Base-by-base conservation (phyloP, 92 coral and sea anemone species). In the Blastomussa wellsi region DNA sequence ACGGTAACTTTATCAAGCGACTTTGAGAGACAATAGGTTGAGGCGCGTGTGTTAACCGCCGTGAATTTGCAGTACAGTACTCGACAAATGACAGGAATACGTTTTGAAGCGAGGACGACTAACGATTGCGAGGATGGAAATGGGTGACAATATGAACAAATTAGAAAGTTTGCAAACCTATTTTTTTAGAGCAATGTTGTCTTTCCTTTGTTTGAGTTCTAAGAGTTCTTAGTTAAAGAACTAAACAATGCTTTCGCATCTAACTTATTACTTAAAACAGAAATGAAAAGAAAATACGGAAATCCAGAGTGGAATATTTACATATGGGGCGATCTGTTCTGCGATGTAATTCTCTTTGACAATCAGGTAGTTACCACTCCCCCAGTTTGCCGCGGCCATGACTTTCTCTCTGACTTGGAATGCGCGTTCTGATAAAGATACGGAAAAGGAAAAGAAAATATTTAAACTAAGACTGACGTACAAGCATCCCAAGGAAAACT, bases 401-500 rank as follows among this genome's bases (percentile, higher is more conserved):
- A 96, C 98, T 70, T 96, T 96, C 90, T 96, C 98, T 39, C 91
- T 91, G 71, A 89, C 93, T 70, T 92, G 98, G 37, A 96, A 88
- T 17, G 98, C 95, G 35, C 98, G 96, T 73, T 96, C 98, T 96
- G 88, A 35, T 37, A 60, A 42, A 41, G 35, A 73, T 33, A 28
- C 19, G 16, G 70, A 66, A 36, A 77, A 20, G 32, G 26, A 65
- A 20, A 19, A 68, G 82, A 76, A 37, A 10, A 74, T 13, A 1
- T n/a, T 8, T 41, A n/a, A 57, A 24, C 66, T n/a, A 48, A 48
- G 53, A 51, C 57, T 15, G 11, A 44, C 5, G 29, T 57, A 24
- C 65, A 24, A 26, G 24, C 65, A 57, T 0, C n/a, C n/a, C n/a
- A n/a, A n/a, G n/a, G n/a, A n/a, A n/a, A n/a, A n/a, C n/a, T n/a